Conservation (phyloP, 1,140 invertebrate species). For the Nomia melanderi region DNA sequence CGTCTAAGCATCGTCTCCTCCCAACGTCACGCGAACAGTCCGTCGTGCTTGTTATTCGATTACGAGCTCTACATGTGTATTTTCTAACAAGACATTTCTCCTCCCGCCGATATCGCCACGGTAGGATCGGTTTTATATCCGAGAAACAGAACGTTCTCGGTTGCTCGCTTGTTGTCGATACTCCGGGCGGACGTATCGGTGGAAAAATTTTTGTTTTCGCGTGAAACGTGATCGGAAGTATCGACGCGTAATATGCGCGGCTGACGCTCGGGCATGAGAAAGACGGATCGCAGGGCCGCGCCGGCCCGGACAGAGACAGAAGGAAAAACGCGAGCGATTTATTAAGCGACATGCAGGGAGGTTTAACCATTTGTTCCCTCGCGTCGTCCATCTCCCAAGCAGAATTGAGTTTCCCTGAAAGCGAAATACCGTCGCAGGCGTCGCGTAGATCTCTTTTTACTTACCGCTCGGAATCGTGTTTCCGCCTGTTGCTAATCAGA, state of each 20-base stretch:
- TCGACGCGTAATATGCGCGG: slow-evolving; percentile 3
- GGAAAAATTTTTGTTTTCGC: background rate
- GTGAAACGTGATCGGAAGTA: background rate
- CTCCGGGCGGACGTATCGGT: background rate
- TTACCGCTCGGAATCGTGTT: no score
- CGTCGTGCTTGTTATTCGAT: no score
- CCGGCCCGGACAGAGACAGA: background rate
- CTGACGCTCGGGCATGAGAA: background rate
- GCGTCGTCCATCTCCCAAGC: slow-evolving; percentile 49
- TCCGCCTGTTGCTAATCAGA: no score
- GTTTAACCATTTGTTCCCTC: slow-evolving; percentile 65
- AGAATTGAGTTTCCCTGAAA: slow-evolving; percentile 61
- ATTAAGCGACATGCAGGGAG: slow-evolving; percentile 60
- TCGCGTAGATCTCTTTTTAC: background rate
- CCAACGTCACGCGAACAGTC: no score
- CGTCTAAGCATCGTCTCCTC: no score
- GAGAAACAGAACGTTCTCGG: no score
- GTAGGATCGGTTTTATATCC: no score
- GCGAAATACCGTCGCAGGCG: slow-evolving; percentile 19
- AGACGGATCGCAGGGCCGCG: background rate
- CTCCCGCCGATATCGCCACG: no score
- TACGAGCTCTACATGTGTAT: no score
- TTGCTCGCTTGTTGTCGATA: background rate
- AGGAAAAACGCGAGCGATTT: slow-evolving; percentile 54
- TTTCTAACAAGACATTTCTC: no score